phyloP scores from a whole-genome alignment of 2,113 vertebrate species.

The Cacatua alba region DNA sequence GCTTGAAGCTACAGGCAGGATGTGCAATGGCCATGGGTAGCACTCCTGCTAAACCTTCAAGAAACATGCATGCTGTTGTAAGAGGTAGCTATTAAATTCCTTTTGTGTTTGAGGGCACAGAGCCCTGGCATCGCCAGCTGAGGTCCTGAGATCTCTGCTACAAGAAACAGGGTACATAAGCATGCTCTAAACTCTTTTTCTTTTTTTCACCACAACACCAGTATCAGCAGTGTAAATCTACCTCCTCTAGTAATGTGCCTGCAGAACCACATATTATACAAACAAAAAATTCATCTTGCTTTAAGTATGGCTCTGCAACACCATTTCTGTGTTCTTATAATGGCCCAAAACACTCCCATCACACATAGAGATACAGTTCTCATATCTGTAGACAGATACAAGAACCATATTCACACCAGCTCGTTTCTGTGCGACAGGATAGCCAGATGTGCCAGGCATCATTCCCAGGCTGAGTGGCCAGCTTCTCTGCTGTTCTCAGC shows the following conservation, averaged over 20 bases:
- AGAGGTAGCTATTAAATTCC: not conserved
- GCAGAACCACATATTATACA: not conserved
- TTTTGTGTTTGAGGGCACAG: not conserved
- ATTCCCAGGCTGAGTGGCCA: not conserved
- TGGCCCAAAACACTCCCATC: not conserved
- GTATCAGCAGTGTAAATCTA: not conserved
- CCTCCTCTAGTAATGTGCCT: not conserved
- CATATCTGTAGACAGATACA: not conserved
- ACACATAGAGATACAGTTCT: not conserved
- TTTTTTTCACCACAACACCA: not conserved
- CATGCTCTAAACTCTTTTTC: not conserved
- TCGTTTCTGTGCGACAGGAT: not conserved
- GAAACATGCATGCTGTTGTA: fast-evolving
- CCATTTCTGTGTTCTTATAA: not conserved
- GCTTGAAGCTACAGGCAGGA: not conserved
- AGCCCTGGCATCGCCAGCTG: not conserved
- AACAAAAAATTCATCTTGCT: not conserved
- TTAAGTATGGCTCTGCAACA: not conserved
- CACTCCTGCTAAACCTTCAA: not conserved
- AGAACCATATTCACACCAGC: not conserved
- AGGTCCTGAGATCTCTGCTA: not conserved
- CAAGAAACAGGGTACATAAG: not conserved
- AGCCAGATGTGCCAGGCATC: not conserved
- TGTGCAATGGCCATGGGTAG: not conserved
- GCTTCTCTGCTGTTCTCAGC: not conserved